These are phyloP conservation scores for Hemicentrotus pulcherrimus DNA, from an alignment of 35 echinoderm and acorn worm species.

Conservation along the genomic window DNA sequence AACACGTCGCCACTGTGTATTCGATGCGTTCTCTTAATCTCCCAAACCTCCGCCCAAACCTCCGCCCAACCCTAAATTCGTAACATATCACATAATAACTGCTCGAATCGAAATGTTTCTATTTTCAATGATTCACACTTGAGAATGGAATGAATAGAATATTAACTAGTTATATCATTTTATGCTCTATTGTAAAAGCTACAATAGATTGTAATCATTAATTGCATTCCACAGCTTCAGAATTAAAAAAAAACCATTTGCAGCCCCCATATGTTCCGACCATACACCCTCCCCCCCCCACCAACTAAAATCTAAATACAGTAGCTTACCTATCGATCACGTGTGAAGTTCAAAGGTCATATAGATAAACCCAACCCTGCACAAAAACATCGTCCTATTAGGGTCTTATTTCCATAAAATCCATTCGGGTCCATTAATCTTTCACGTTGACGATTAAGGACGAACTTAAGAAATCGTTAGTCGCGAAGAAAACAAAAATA, in stretches of 20 bases:
- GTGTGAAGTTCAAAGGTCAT: background rate
- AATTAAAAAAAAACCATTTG: background rate
- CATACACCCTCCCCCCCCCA: background rate
- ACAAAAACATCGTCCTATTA: background rate
- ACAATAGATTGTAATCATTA: background rate
- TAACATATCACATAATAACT: too few species aligned
- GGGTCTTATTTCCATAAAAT: conserved; percentile 4
- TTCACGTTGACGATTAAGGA: background rate
- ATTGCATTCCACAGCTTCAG: background rate
- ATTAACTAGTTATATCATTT: too few species aligned
- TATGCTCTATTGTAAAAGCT: too few species aligned
- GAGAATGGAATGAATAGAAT: too few species aligned
- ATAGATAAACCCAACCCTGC: background rate
- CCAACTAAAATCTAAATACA: background rate
- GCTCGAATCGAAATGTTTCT: too few species aligned
- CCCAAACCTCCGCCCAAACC: too few species aligned
- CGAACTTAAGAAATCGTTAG: background rate
- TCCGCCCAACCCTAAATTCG: too few species aligned
- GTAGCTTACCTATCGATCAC: background rate
- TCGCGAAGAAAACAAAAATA: background rate
- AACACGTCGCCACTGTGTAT: too few species aligned
- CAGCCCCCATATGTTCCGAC: background rate
- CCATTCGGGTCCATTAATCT: conserved; percentile 1
- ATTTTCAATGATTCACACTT: too few species aligned
- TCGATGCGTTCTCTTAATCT: too few species aligned